Percentiles rank a stretch among this genome's conserved stretches.
These are phyloP conservation scores for Pipa parva DNA, from an alignment of 2,113 vertebrate genomes.

Conservation along the genomic window DNA sequence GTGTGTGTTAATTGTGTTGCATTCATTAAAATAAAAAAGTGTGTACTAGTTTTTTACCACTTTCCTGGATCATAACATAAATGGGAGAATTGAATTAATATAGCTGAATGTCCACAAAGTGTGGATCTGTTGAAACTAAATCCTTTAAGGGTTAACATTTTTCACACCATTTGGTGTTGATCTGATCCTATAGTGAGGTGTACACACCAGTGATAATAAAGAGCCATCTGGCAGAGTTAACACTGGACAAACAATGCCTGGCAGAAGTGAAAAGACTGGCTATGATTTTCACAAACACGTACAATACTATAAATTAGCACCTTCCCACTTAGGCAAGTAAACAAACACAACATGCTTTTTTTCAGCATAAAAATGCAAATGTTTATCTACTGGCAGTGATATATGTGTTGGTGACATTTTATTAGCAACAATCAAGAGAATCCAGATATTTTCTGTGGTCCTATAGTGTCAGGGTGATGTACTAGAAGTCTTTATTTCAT, in stretches of 20 bases:
- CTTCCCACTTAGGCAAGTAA: conserved; percentile 84
- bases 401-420: conserved; percentile 54
- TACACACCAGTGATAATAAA: conserved; percentile 94
- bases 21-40: no score
- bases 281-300: conserved; percentile 94
- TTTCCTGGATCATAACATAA: conserved; percentile 9
- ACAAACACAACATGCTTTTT: conserved; percentile 65
- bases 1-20: no score
- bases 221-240: conserved; percentile 92
- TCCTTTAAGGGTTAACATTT: conserved; percentile 75
- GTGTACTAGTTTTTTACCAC: neutral
- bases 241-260: conserved; percentile 95
- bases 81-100: conserved; percentile 56
- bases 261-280: conserved; percentile 93
- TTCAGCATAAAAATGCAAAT: conserved; percentile 10
- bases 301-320: conserved; percentile 90
- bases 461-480: conserved; percentile 94
- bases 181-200: conserved; percentile 91
- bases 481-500: conserved; percentile 99
- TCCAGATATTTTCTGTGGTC: conserved; percentile 85
- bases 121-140: conserved; percentile 74
- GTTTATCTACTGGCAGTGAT: conserved; percentile 26
- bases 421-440: conserved; percentile 70
- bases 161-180: conserved; percentile 94
- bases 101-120: conserved; percentile 60